Evolutionary conservation across 1,140 invertebrate genomes (phyloP).

Genomic region (Lethrus apterus): DNA sequence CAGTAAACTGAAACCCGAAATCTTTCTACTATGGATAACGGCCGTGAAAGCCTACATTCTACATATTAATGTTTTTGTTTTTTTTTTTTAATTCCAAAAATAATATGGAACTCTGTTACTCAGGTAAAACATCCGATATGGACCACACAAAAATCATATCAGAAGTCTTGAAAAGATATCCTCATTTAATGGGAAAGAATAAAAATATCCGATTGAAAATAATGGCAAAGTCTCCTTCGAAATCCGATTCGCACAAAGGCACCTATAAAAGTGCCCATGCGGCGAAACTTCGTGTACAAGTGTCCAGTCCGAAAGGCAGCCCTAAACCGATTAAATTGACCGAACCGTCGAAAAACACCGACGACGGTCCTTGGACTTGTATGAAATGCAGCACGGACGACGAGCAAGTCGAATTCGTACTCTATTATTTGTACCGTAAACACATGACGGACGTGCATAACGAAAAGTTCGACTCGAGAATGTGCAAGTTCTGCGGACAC

Average conservation of each 20-base stretch:
- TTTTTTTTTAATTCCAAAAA: too few species aligned
- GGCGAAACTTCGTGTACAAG: constrained; percentile 12
- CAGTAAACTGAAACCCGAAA: too few species aligned
- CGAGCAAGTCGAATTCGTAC: constrained; percentile 60
- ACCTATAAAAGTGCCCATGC: constrained; percentile 8
- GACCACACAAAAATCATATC: constrained; percentile 81
- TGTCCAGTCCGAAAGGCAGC: constrained; percentile 11
- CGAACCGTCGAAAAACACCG: constrained; percentile 32
- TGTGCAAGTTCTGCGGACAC: constrained; percentile 80
- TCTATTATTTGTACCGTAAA: constrained; percentile 68
- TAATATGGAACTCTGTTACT: too few species aligned
- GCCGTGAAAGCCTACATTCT: too few species aligned
- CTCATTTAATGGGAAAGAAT: constrained; percentile 75
- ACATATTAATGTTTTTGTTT: too few species aligned
- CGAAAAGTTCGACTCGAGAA: constrained; percentile 66
- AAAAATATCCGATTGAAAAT: constrained; percentile 84
- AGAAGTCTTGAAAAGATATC: constrained; percentile 80
- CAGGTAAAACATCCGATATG: constrained; percentile 42
- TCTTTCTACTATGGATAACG: too few species aligned
- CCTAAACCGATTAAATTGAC: constrained; percentile 9
- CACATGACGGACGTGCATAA: constrained; percentile 76
- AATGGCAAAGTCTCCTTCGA: constrained; percentile 46
- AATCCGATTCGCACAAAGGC: background rate
- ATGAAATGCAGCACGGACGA: constrained; percentile 46
- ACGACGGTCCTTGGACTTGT: constrained; percentile 45